Base-by-base conservation (phyloP, 2,113 vertebrate genomes). In the Aptenodytes patagonicus region DNA sequence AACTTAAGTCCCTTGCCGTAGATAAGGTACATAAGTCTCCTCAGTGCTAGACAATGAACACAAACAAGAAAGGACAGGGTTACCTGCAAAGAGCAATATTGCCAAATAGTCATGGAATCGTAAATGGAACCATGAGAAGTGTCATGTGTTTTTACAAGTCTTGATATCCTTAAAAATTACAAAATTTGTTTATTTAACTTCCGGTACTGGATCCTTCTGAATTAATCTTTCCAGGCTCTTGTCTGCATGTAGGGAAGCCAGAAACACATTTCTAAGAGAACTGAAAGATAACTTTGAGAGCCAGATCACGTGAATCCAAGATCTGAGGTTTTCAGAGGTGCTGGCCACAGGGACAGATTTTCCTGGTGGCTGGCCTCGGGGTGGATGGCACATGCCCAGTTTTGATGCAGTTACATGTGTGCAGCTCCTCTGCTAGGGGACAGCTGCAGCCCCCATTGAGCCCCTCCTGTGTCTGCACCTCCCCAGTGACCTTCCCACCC, bases 401-500 rank as follows among this genome's bases (percentile, higher is more conserved):
- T 84, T 82, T 42, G 17, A 14, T n/a, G 6, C 21, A 49, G 26
- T 11, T 82, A 42, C 6, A 24, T 0, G 0, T 11, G 1, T 29
- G 29, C 12, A 78, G 8, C 4, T 62, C 19, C 36, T 62, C 21
- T 84, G 12, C 5, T 40, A 34, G 7, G 4, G 9, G 7, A 28
- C 3, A 62, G 9, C 6, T 66, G 8, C 34, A 79, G 17, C 5
- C 2, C 4, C 1, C 10, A 32, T 16, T 40, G 14, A 54, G 10
- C 9, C 6, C 1, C 15, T 80, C 7, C 10, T 68, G 4, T 29
- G 21, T 55, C 61, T 69, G 9, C 9, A 62, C 16, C 2, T 69
- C 19, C 8, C 5, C 3, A 1, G 6, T 13, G 17, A 55, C 17
- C 14, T 44, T 76, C 17, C 9, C 22, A 69, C 5, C 5, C 10